Conservation (phyloP, 2,888 invertebrate species). For the Spisula solida region DNA sequence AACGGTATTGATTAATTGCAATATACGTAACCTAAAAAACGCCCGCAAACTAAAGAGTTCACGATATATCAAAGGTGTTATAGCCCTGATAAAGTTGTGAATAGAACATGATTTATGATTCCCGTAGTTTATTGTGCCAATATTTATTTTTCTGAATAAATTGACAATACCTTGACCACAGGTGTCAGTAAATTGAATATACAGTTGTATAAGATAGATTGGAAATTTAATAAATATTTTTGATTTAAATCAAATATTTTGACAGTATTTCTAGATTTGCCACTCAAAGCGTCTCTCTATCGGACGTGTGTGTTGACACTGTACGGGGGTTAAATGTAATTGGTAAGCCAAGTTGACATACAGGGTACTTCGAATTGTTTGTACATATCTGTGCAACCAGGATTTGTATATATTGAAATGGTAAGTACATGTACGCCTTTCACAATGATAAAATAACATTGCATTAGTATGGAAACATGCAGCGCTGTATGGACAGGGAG, state of each 20-base stretch:
- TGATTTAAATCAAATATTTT: slow-evolving; percentile 18
- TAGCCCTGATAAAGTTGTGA: background rate
- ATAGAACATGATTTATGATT: background rate
- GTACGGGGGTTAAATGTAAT: background rate
- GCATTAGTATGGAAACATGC: background rate
- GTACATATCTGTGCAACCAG: background rate
- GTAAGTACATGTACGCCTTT: background rate
- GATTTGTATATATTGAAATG: background rate
- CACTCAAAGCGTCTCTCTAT: background rate
- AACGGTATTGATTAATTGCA: background rate
- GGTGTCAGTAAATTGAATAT: background rate
- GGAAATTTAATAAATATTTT: background rate
- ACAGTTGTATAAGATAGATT: background rate
- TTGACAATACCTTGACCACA: background rate
- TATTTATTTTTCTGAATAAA: slow-evolving; percentile 8
- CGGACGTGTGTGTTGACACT: background rate
- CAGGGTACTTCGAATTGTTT: background rate
- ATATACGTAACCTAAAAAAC: background rate
- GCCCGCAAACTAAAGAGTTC: background rate
- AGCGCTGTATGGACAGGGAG: background rate
- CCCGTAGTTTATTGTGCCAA: background rate
- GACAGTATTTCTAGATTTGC: slow-evolving; percentile 1
- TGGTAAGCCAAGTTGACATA: background rate
- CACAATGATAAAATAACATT: background rate
- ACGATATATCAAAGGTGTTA: background rate